phyloP scores from a whole-genome alignment of 1,140 invertebrate genomes.

The Procambarus virginalis region DNA sequence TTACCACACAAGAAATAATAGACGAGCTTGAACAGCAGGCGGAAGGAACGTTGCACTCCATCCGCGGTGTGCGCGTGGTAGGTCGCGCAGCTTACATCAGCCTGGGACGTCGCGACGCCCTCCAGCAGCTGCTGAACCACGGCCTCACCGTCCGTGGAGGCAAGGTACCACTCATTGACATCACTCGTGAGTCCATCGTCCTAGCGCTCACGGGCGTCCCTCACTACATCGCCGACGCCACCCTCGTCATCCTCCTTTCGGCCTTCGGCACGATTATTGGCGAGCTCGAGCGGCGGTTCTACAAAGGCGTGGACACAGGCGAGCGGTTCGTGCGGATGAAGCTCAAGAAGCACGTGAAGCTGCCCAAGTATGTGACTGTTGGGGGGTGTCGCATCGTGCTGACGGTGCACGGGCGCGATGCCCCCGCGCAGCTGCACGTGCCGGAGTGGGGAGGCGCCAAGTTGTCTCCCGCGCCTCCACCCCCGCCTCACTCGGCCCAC shows the following conservation, averaged over 20 bases:
- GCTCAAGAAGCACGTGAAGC: conserved; percentile 71
- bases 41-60: conserved; percentile 71
- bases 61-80: conserved; percentile 73
- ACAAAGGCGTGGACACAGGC: conserved; percentile 75
- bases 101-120: conserved; percentile 71
- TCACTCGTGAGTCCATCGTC: conserved; percentile 72
- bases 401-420: conserved; percentile 66
- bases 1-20: conserved; percentile 73
- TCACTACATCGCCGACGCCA: conserved; percentile 73
- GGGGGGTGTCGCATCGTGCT: conserved; percentile 72
- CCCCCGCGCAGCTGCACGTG: conserved; percentile 60
- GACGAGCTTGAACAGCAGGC: conserved; percentile 74
- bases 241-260: conserved; percentile 72
- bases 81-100: conserved; percentile 72
- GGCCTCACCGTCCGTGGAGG: conserved; percentile 72
- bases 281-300: conserved; percentile 74
- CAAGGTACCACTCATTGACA: conserved; percentile 72
- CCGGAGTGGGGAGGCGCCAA: conserved; percentile 63
- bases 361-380: conserved; percentile 72
- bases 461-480: conserved; percentile 21
- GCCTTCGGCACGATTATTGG: conserved; percentile 74
- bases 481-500: conserved; percentile 25
- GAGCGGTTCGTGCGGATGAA: conserved; percentile 74
- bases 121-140: conserved; percentile 71
- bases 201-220: conserved; percentile 73